phyloP scores from a whole-genome alignment of 2,797 vertebrate species.

The Mareca penelope region DNA sequence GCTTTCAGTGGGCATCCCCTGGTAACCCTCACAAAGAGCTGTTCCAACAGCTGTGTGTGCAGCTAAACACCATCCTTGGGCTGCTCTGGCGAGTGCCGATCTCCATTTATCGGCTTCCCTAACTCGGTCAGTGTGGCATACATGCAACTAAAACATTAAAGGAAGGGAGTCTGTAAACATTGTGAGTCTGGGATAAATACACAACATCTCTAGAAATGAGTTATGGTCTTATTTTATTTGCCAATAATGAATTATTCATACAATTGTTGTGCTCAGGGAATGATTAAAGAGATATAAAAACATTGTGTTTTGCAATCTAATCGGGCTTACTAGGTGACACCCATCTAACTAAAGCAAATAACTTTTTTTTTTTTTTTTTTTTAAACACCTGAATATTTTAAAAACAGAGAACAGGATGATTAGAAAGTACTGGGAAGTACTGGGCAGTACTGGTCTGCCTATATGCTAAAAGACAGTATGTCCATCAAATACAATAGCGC shows the following conservation, averaged over 20 bases:
- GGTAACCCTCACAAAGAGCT: conserved; percentile 51
- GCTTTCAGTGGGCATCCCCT: conserved; percentile 62
- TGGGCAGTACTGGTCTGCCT: not conserved
- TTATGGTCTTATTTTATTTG: not conserved
- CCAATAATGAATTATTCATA: not conserved
- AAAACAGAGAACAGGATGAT: not conserved
- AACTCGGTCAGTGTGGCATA: not conserved
- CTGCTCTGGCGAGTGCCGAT: not conserved
- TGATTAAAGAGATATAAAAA: not conserved
- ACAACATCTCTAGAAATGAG: not conserved
- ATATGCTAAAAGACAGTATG: not conserved
- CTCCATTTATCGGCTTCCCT: not conserved
- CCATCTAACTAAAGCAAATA: not conserved
- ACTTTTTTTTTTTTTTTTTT: not conserved
- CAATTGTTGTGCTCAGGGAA: not conserved
- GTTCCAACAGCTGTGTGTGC: conserved; percentile 57
- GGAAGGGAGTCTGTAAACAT: not conserved
- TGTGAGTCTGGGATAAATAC: not conserved
- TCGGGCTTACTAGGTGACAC: not conserved
- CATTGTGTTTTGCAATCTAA: not conserved
- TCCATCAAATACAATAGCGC: not conserved
- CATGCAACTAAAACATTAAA: not conserved
- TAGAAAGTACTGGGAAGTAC: not conserved
- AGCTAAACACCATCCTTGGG: not conserved
- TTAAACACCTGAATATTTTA: not conserved